Conservation (phyloP, 1,140 invertebrate species). For the Euwallacea fornicatus region DNA sequence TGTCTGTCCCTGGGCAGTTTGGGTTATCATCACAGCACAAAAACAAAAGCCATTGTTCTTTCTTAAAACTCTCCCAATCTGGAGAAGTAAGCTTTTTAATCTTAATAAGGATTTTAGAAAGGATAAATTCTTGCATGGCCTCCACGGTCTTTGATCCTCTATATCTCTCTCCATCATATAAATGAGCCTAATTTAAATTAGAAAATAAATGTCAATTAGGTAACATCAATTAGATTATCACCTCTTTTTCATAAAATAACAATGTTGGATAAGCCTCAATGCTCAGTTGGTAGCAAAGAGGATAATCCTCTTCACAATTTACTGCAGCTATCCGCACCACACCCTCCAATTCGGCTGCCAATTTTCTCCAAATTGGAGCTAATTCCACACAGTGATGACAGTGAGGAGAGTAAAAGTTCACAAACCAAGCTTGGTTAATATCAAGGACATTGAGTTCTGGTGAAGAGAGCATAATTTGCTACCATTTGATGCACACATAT, state of each 20-base stretch:
- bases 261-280: constrained; percentile 53
- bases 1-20: constrained; percentile 59
- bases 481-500: not conserved
- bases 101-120: constrained; percentile 51
- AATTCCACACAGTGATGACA: constrained; percentile 83
- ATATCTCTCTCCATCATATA: constrained; percentile 54
- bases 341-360: constrained; percentile 73
- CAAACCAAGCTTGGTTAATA: constrained; percentile 74
- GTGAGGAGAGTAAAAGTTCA: constrained; percentile 86
- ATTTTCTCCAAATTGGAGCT: constrained; percentile 75
- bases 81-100: constrained; percentile 48
- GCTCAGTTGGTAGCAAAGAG: constrained; percentile 67
- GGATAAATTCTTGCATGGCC: constrained; percentile 55
- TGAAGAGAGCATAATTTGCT: constrained; percentile 2
- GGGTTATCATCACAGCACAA: constrained; percentile 55
- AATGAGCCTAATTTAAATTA: constrained; percentile 44
- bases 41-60: constrained; percentile 54
- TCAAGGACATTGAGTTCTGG: constrained; percentile 50
- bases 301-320: constrained; percentile 80
- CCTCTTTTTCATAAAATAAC: constrained; percentile 52
- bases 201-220: not conserved
- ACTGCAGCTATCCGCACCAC: constrained; percentile 74
- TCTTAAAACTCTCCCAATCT: constrained; percentile 48
- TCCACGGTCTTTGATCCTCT: constrained; percentile 53
- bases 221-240: constrained; percentile 4